These are phyloP conservation scores for Himalopsyche kuldschensis DNA, from an alignment of 2,888 invertebrate genomes.

Conservation along the genomic window DNA sequence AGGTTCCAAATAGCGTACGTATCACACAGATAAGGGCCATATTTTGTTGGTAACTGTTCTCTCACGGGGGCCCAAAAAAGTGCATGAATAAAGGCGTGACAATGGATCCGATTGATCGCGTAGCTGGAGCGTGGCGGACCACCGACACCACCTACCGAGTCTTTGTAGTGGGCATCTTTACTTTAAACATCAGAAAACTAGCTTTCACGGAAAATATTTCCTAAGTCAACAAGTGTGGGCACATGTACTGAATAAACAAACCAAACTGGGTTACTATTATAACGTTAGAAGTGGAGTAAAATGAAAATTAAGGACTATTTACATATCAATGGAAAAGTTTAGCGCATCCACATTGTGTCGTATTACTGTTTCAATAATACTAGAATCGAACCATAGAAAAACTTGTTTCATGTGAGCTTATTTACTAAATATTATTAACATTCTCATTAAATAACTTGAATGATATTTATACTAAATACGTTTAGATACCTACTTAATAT, in stretches of 20 bases:
- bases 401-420: too few species aligned
- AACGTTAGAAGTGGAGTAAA: too few species aligned
- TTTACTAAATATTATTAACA: too few species aligned
- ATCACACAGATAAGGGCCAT: not conserved
- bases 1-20: not conserved
- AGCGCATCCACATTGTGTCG: too few species aligned
- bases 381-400: too few species aligned
- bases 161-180: not conserved
- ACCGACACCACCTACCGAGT: not conserved
- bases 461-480: too few species aligned
- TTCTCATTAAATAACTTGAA: too few species aligned
- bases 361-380: too few species aligned
- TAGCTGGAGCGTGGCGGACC: not conserved
- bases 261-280: not conserved
- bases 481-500: too few species aligned
- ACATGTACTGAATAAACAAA: not conserved
- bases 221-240: not conserved
- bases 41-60: not conserved
- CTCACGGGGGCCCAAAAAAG: conserved; percentile 13
- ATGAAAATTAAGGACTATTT: too few species aligned
- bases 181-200: not conserved
- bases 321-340: too few species aligned
- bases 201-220: not conserved
- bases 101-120: conserved; percentile 13
- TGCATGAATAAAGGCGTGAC: conserved; percentile 22